phyloP scores from a whole-genome alignment of 1,140 invertebrate species.

The Dolichoris vasculosae region DNA sequence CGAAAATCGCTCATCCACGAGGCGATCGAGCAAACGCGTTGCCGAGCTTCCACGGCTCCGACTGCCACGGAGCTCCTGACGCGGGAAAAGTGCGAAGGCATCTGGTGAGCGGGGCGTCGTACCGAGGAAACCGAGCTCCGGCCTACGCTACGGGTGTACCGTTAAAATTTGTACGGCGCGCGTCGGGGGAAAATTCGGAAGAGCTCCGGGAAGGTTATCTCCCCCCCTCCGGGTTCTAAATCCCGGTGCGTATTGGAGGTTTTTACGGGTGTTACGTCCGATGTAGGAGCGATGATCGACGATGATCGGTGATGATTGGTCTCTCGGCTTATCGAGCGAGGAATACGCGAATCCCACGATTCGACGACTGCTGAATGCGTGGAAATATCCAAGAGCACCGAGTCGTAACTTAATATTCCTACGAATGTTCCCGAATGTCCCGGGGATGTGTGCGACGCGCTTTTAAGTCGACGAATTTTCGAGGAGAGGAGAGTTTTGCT shows the following conservation, averaged over 20 bases:
- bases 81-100: constrained; percentile 42
- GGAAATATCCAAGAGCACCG: no score
- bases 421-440: no score
- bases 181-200: constrained; percentile 25
- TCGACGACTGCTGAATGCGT: no score
- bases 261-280: background rate
- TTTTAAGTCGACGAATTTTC: background rate
- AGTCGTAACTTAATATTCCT: no score
- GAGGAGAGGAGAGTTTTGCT: background rate
- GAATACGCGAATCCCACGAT: no score
- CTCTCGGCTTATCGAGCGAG: no score
- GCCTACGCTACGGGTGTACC: constrained; percentile 18
- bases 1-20: no score
- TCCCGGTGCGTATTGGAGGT: background rate
- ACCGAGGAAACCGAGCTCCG: background rate
- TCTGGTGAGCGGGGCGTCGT: constrained; percentile 21
- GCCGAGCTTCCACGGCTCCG: background rate
- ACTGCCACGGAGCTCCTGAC: background rate
- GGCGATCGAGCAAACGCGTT: no score
- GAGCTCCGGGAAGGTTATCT: background rate
- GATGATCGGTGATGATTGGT: background rate
- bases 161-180: constrained; percentile 14
- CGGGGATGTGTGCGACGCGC: no score
- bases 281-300: background rate
- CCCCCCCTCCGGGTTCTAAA: background rate